phyloP scores from a whole-genome alignment of 2,888 invertebrate species.

The Coelogynopora nodosa region DNA sequence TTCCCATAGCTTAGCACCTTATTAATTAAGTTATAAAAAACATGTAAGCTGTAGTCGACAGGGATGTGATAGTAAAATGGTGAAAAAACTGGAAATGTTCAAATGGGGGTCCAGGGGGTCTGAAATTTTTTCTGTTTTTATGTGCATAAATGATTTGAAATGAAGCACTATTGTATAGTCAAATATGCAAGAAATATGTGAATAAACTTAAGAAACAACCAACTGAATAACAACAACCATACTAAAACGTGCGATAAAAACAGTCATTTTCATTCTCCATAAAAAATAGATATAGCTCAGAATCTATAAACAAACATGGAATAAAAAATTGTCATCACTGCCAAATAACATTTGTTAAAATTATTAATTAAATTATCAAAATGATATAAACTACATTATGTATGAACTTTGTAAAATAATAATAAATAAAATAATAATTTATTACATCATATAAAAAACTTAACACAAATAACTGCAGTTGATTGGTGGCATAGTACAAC shows the following conservation, averaged over 20 bases:
- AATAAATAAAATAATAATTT: not conserved
- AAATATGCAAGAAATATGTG: no score
- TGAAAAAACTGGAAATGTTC: no score
- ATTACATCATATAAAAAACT: constrained; percentile 21
- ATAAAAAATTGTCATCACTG: constrained; percentile 7
- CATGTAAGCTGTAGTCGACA: no score
- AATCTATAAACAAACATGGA: constrained; percentile 29
- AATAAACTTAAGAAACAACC: no score
- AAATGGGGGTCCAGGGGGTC: no score
- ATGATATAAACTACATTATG: constrained; percentile 14
- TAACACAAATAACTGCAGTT: constrained; percentile 28
- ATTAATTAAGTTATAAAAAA: no score
- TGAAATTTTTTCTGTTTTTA: no score
- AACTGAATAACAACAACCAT: no score
- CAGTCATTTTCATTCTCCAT: constrained; percentile 19
- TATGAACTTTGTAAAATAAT: not conserved
- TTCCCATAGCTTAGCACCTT: no score
- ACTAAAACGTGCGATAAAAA: constrained; percentile 1
- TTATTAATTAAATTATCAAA: constrained; percentile 24
- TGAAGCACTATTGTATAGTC: no score
- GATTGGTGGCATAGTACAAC: constrained; percentile 31
- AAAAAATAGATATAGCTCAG: constrained; percentile 28
- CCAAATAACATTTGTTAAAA: constrained; percentile 12
- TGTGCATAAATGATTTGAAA: no score
- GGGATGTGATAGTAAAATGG: no score